Conservation (phyloP, 2,888 invertebrate genomes). For the Zygaena filipendulae region DNA sequence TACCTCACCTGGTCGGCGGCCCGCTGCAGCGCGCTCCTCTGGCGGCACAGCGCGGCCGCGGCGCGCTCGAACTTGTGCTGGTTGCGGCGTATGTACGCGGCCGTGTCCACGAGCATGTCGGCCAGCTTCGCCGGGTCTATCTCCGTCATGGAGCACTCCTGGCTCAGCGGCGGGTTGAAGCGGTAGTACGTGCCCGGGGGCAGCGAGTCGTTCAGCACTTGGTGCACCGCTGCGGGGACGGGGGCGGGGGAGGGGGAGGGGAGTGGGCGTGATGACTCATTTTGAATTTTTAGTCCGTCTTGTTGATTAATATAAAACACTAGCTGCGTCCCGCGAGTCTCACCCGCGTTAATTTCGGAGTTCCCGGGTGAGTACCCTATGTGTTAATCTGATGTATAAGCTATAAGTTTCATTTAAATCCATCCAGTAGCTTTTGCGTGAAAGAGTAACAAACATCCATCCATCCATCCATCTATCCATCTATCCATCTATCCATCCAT, state of each 20-base stretch:
- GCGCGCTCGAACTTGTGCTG: slow-evolving; percentile 76
- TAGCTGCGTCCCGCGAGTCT: too few species aligned
- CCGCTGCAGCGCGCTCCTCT: slow-evolving; percentile 27
- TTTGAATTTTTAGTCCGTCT: too few species aligned
- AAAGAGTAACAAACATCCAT: too few species aligned
- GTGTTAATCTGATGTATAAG: too few species aligned
- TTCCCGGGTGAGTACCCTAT: too few species aligned
- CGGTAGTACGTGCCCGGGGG: slow-evolving; percentile 81
- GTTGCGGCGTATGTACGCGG: slow-evolving; percentile 84
- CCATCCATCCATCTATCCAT: too few species aligned
- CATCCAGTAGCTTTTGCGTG: too few species aligned
- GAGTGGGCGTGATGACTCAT: background rate
- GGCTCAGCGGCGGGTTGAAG: slow-evolving; percentile 88
- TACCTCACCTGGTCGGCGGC: slow-evolving; percentile 26
- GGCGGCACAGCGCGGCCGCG: slow-evolving; percentile 51
- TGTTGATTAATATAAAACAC: too few species aligned
- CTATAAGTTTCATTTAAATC: too few species aligned
- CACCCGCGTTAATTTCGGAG: too few species aligned
- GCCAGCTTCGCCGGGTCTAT: slow-evolving; percentile 76
- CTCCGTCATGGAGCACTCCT: slow-evolving; percentile 84
- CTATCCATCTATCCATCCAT: too few species aligned
- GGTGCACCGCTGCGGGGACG: slow-evolving; percentile 84
- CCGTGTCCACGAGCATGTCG: slow-evolving; percentile 78
- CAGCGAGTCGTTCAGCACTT: slow-evolving; percentile 78
- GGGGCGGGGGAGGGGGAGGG: too few species aligned